phyloP scores from a whole-genome alignment of 1,140 invertebrate species.

The Physella acuta region DNA sequence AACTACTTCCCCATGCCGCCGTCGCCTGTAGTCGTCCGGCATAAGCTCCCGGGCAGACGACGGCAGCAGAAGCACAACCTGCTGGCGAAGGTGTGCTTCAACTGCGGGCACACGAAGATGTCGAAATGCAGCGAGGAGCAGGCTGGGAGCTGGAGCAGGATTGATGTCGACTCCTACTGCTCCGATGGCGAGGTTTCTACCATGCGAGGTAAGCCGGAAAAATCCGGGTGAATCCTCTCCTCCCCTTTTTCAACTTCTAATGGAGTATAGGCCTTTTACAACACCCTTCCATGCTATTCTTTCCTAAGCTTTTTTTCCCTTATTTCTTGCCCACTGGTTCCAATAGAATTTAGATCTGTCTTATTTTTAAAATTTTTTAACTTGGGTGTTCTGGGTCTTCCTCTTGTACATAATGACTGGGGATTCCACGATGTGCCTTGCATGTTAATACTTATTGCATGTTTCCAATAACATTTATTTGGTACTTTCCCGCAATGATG shows the following conservation, averaged over 20 bases:
- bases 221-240: too few relatives aligned
- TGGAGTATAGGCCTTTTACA: background rate
- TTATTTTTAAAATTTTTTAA: too few relatives aligned
- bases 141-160: background rate
- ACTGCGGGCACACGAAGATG: slow-evolving; percentile 10
- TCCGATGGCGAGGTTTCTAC: slow-evolving; percentile 3
- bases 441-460: too few relatives aligned
- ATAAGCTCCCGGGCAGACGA: background rate
- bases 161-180: slow-evolving; percentile 15
- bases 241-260: too few relatives aligned
- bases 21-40: background rate
- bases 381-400: too few relatives aligned
- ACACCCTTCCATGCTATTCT: background rate
- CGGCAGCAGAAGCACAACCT: background rate
- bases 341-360: too few relatives aligned
- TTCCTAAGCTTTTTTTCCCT: background rate
- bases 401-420: too few relatives aligned
- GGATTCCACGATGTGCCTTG: too few relatives aligned
- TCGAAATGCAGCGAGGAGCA: background rate
- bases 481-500: too few relatives aligned
- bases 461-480: too few relatives aligned
- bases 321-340: too few relatives aligned
- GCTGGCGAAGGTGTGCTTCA: slow-evolving; percentile 17
- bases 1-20: background rate
- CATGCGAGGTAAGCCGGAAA: background rate